These are phyloP conservation scores for Patella vulgata DNA, from an alignment of 1,140 invertebrate species.

Conservation along the genomic window DNA sequence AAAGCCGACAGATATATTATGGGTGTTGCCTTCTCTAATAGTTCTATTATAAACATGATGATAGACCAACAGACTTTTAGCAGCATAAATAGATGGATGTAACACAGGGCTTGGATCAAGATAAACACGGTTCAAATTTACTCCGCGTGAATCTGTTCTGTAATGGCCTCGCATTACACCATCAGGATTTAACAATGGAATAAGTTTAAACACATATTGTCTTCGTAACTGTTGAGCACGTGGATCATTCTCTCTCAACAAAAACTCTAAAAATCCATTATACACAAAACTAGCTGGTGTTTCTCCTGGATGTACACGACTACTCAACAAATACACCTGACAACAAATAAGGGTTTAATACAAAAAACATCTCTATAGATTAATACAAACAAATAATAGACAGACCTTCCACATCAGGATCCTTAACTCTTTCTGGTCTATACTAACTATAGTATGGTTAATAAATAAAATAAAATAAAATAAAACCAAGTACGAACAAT, in stretches of 20 bases:
- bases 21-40: conserved; percentile 27
- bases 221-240: conserved; percentile 59
- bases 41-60: conserved; percentile 61
- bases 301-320: conserved; percentile 68
- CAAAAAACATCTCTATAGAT: too few species aligned
- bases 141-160: conserved; percentile 81
- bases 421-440: neutral
- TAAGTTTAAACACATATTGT: conserved; percentile 92
- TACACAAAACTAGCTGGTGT: conserved; percentile 67
- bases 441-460: neutral
- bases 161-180: conserved; percentile 91
- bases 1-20: conserved; percentile 47
- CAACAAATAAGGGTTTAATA: conserved; percentile 22
- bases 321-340: conserved; percentile 65
- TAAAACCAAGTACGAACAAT: too few species aligned
- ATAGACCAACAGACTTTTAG: conserved; percentile 65
- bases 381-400: too few species aligned
- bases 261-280: conserved; percentile 67
- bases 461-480: neutral
- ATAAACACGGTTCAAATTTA: conserved; percentile 67
- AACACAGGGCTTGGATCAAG: conserved; percentile 60
- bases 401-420: too few species aligned
- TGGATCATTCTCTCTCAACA: conserved; percentile 63
- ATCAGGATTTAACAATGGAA: conserved; percentile 94
- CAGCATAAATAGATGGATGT: conserved; percentile 67